Evolutionary conservation across 2,888 invertebrate genomes (phyloP).

Genomic region (Glaucopsyche alexis): DNA sequence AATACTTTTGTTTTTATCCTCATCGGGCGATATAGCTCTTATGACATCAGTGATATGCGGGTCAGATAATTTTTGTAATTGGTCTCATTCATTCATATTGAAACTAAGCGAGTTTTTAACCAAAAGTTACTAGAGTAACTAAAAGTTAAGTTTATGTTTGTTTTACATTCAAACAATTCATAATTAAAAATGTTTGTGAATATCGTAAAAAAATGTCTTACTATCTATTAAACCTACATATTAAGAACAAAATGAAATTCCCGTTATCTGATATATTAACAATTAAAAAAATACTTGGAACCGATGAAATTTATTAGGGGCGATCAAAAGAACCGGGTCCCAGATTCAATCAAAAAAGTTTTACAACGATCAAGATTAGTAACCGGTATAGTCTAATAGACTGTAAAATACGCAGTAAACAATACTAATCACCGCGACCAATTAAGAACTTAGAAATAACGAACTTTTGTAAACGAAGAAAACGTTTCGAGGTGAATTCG

Average conservation of each 20-base stretch:
- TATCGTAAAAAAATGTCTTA: not conserved
- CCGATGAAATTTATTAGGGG: slow-evolving; percentile 2
- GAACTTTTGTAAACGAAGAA: slow-evolving; percentile 47
- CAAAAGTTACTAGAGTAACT: not conserved
- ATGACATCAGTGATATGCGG: slow-evolving; percentile 63
- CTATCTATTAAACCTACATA: not conserved
- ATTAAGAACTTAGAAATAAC: slow-evolving; percentile 51
- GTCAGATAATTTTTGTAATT: slow-evolving; percentile 62
- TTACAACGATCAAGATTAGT: slow-evolving; percentile 20
- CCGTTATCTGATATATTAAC: not conserved
- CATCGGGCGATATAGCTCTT: slow-evolving; percentile 66
- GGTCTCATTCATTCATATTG: slow-evolving; percentile 43
- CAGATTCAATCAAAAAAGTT: slow-evolving; percentile 11
- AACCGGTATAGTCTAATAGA: slow-evolving; percentile 26
- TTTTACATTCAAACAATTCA: not conserved
- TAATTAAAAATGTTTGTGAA: not conserved
- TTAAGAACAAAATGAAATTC: not conserved
- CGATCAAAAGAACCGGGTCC: slow-evolving; percentile 13
- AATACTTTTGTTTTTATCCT: slow-evolving; percentile 69
- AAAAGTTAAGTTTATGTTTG: not conserved
- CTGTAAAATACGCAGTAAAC: slow-evolving; percentile 39
- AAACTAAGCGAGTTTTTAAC: not conserved
- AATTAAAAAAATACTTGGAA: not conserved
- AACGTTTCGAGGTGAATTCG: slow-evolving; percentile 46
- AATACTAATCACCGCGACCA: slow-evolving; percentile 40